A percentile compares a stretch with the other conserved stretches of the same genome.
These are phyloP conservation scores for Zelleria hepariella DNA, from an alignment of 2,888 invertebrate genomes.

Conservation along the genomic window DNA sequence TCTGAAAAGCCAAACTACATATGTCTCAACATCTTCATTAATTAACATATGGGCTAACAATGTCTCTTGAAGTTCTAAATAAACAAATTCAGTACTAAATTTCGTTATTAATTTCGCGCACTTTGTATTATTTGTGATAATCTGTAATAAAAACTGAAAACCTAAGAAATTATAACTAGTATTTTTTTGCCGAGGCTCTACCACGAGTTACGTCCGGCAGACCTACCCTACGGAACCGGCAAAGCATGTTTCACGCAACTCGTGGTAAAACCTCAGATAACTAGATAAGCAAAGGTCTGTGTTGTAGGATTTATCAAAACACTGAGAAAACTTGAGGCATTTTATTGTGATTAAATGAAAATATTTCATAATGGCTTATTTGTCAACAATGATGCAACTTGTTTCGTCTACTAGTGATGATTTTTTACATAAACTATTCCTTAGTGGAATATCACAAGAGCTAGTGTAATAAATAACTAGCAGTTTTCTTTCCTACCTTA, in stretches of 20 bases:
- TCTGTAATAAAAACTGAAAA: conserved; percentile 35
- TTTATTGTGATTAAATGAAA: conserved; percentile 48
- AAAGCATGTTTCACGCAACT: no score
- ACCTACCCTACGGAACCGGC: no score
- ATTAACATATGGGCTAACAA: conserved; percentile 34
- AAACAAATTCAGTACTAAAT: conserved; percentile 41
- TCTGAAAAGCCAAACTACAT: conserved; percentile 5
- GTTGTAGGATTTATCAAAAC: neutral
- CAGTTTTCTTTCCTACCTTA: conserved; percentile 13
- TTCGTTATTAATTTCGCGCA: conserved; percentile 47
- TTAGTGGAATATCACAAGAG: conserved; percentile 40
- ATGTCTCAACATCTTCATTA: conserved; percentile 20
- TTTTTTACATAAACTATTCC: conserved; percentile 26
- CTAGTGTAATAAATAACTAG: conserved; percentile 27
- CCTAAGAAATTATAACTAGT: conserved; percentile 42
- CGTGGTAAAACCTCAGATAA: no score
- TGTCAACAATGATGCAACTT: conserved; percentile 41
- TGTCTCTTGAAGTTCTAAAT: conserved; percentile 48
- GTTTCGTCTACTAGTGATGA: conserved; percentile 27
- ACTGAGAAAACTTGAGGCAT: conserved; percentile 39
- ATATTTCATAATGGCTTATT: conserved; percentile 35
- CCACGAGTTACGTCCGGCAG: no score
- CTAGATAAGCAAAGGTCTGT: neutral
- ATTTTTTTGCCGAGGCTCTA: no score
- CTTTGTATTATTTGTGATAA: conserved; percentile 29